phyloP scores from a whole-genome alignment of 2,888 invertebrate species.

The Zygogramma bicolorata region DNA sequence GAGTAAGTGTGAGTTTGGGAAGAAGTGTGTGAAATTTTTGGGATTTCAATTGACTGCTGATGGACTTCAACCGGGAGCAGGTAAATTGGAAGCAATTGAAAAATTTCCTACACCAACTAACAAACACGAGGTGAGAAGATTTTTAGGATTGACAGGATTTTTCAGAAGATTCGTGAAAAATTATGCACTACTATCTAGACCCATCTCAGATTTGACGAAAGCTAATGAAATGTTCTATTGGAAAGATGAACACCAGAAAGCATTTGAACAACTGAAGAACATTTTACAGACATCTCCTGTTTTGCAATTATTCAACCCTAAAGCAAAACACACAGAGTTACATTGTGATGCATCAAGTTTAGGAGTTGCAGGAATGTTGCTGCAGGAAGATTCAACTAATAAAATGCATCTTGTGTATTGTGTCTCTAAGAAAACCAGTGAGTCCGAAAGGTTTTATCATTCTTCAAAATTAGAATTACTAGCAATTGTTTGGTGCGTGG shows the following conservation, averaged over 20 bases:
- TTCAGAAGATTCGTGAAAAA: too few relatives aligned
- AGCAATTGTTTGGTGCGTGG: too few relatives aligned
- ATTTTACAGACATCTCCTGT: too few relatives aligned
- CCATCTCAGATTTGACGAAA: neutral
- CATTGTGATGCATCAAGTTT: too few relatives aligned
- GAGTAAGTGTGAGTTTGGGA: neutral
- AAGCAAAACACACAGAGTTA: too few relatives aligned
- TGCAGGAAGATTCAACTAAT: too few relatives aligned
- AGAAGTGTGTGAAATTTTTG: neutral
- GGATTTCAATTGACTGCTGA: conserved; percentile 7
- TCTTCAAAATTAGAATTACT: too few relatives aligned
- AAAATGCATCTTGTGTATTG: too few relatives aligned
- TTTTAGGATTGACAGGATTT: neutral
- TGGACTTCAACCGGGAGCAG: neutral
- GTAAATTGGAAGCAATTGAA: neutral
- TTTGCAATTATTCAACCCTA: too few relatives aligned
- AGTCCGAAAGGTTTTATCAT: too few relatives aligned
- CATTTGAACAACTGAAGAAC: neutral
- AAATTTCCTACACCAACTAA: neutral
- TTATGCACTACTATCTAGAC: neutral
- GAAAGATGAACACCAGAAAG: neutral
- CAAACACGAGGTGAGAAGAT: neutral
- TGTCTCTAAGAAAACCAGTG: too few relatives aligned
- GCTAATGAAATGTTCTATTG: neutral
- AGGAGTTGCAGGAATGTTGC: too few relatives aligned